Percentiles rank a stretch among this genome's conserved stretches.
These are phyloP conservation scores for Takifugu rubripes DNA, from an alignment of 2,797 vertebrate genomes.

Conservation along the genomic window DNA sequence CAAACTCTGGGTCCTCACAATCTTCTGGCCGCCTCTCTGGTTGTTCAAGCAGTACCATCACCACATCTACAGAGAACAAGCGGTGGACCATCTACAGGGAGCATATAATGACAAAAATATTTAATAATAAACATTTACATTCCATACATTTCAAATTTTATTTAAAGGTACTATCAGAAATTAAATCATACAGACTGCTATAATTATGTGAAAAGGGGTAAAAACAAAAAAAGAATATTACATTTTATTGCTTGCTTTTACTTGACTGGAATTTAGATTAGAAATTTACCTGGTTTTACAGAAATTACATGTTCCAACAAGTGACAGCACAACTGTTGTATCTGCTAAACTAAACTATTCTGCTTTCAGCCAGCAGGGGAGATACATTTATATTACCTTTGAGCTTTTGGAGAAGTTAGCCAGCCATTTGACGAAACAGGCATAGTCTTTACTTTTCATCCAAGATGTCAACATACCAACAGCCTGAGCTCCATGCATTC, in stretches of 20 bases:
- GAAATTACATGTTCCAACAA: background rate
- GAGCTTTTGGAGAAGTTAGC: conserved; percentile 78
- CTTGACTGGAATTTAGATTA: too few relatives aligned
- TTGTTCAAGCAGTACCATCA: conserved; percentile 82
- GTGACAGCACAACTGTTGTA: too few relatives aligned
- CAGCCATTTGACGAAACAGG: conserved; percentile 86
- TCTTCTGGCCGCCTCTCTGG: conserved; percentile 72
- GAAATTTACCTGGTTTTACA: background rate
- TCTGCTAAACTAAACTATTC: too few relatives aligned
- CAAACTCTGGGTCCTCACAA: conserved; percentile 64
- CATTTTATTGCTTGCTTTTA: too few relatives aligned
- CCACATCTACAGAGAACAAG: conserved; percentile 89
- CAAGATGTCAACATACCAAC: conserved; percentile 78
- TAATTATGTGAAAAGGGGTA: too few relatives aligned
- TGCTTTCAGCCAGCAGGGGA: background rate
- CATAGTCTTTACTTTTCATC: conserved; percentile 76
- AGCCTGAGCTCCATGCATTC: conserved; percentile 80
- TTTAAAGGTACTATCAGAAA: background rate
- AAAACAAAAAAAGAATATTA: too few relatives aligned
- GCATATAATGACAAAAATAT: background rate
- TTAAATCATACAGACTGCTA: too few relatives aligned
- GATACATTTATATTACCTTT: conserved; percentile 67
- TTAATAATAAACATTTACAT: background rate
- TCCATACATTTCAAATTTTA: background rate
- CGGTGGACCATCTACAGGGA: conserved; percentile 77